Evolutionary conservation across 2,888 invertebrate species (phyloP), one percentile per base, ranked within the genome.

Genomic region (Bedellia somnulentella): DNA sequence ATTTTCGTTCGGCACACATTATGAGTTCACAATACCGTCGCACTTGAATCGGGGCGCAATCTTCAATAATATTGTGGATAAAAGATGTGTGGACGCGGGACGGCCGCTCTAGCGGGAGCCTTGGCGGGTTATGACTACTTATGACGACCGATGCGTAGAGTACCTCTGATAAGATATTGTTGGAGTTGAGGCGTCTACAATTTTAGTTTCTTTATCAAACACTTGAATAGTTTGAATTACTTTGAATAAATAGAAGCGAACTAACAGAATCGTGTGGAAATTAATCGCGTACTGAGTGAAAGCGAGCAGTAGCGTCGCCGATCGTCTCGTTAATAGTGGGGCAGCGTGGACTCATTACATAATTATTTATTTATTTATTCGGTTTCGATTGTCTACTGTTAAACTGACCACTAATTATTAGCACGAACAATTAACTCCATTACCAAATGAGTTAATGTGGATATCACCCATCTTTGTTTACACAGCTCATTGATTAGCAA

Each of bases 21-120:
- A 73, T 71, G 70, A 70, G 59, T 70, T 70, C 70, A 68, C 64
- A 60, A 63, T 66, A 64, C 57, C 73, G 67, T 70, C 70, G 68
- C 64, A 60, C 63, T 66, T 63, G 57, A 71, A 67, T 67, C 62
- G 62, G 63, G 60, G 46, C 52, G 56, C 57, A 57, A 57, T 58
- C 52, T 57, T 52, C 56, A 48, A 55, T 57, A 59, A 70, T 67
- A 68, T 67, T 63, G 59, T 61, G 60, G 63, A 70, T 68, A 68
- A 63, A 33, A 71, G 67, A 64, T 60, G 54, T 59, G 49, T 58
- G 57, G 52, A 54, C 57, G 16, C 64, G 5, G 5, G 18, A 18
- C 18, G 18, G 18, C 18, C 18, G 18, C 18, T n/a, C n/a, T n/a
- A n/a, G n/a, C n/a, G n/a, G n/a, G n/a, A n/a, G n/a, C n/a, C n/a